Conservation (phyloP, 2,888 invertebrate genomes). For the Troilus luridus region DNA sequence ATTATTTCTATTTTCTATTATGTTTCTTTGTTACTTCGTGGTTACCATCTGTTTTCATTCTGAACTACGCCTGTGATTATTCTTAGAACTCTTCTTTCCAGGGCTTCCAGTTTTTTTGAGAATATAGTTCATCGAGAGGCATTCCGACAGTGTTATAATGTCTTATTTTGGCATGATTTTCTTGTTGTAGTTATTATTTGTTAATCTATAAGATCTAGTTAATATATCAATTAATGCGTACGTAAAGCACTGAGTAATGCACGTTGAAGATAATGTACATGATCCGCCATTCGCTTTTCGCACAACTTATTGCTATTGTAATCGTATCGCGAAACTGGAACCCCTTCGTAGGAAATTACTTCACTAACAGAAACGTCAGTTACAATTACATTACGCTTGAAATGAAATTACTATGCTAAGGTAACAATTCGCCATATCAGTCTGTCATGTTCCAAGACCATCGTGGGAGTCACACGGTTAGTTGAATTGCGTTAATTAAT, state of each 20-base stretch:
- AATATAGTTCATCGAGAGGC: no score
- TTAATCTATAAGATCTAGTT: no score
- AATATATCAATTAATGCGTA: no score
- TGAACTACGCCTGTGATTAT: no score
- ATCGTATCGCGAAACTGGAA: background rate
- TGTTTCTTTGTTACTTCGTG: no score
- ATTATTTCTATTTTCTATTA: no score
- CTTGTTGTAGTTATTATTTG: no score
- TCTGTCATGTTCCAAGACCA: background rate
- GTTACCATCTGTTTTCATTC: no score
- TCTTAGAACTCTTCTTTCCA: no score
- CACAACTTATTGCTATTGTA: background rate
- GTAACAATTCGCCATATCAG: background rate
- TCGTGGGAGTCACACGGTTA: background rate
- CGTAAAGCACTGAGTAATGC: background rate
- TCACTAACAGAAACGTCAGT: slow-evolving; percentile 13
- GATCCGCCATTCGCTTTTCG: background rate
- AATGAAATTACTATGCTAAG: background rate
- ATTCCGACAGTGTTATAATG: no score
- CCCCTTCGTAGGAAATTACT: background rate
- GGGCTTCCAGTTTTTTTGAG: no score
- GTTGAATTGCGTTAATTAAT: background rate
- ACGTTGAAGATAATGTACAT: background rate
- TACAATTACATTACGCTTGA: background rate
- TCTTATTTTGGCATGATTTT: no score